Conservation (phyloP, 2,113 vertebrate genomes). For the Pterocles gutturalis region DNA sequence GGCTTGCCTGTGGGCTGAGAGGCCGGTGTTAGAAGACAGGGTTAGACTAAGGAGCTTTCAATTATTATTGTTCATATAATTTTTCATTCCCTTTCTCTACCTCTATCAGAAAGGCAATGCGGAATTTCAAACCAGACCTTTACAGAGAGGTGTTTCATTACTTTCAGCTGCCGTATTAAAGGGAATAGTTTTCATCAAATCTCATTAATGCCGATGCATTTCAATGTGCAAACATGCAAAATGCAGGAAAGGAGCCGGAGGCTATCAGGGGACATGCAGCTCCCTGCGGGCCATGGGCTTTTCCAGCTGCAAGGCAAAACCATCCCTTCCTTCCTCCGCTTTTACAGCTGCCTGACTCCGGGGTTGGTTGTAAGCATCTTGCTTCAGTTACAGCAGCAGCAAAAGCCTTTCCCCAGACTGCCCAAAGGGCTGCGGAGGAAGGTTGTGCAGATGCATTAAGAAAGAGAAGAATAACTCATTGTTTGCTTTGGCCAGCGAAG, state of each 20-base stretch:
- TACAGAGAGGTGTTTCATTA: not conserved
- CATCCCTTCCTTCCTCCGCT: not conserved
- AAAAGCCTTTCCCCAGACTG: not conserved
- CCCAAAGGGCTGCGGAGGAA: not conserved
- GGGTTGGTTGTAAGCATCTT: not conserved
- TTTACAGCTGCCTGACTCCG: not conserved
- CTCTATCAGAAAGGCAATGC: not conserved
- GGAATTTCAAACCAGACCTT: not conserved
- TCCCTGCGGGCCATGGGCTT: not conserved
- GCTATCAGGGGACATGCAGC: rapidly evolving
- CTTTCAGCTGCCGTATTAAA: not conserved
- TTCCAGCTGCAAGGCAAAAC: not conserved
- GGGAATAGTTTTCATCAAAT: not conserved
- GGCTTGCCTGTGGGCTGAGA: not conserved
- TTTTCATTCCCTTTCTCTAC: not conserved
- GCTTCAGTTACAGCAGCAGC: not conserved
- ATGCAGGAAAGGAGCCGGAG: rapidly evolving
- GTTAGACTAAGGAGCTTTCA: not conserved
- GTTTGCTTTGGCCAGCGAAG: not conserved
- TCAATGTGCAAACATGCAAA: not conserved
- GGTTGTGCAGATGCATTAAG: not conserved
- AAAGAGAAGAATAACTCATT: not conserved
- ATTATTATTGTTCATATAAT: not conserved
- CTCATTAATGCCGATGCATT: not conserved
- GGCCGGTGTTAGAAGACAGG: not conserved